phyloP scores from a whole-genome alignment of 2,888 invertebrate genomes.

The Drosophila tripunctata region DNA sequence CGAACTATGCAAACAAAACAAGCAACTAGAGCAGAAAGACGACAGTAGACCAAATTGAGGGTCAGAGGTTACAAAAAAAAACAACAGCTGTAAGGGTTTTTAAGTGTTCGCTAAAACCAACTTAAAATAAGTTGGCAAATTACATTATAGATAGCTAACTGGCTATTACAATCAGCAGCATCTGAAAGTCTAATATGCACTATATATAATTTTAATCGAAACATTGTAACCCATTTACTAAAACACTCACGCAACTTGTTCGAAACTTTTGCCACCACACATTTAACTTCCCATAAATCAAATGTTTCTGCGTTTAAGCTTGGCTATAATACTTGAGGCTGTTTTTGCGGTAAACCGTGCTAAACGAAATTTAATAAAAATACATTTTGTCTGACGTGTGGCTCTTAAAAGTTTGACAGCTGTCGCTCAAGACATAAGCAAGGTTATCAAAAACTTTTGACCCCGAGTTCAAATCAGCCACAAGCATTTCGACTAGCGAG shows the following conservation, averaged over 20 bases:
- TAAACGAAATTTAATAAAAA: constrained; percentile 18
- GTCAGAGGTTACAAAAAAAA: neutral
- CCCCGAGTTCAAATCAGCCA: constrained; percentile 3
- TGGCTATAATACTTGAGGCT: neutral
- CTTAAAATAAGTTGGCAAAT: neutral
- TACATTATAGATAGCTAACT: neutral
- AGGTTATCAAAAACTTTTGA: constrained; percentile 19
- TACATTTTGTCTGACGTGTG: constrained; percentile 8
- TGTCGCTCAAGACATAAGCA: constrained; percentile 22
- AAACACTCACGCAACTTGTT: neutral
- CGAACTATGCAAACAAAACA: constrained; percentile 46
- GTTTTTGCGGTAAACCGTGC: neutral
- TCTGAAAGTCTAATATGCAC: neutral
- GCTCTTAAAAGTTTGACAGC: constrained; percentile 30
- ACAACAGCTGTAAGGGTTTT: constrained; percentile 11
- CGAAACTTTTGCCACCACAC: neutral
- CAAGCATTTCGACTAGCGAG: neutral
- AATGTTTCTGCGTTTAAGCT: constrained; percentile 4
- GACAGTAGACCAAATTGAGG: constrained; percentile 23
- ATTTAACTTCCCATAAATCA: constrained; percentile 1
- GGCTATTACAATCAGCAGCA: neutral
- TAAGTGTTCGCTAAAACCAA: neutral
- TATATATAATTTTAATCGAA: neutral
- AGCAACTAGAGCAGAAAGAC: constrained; percentile 28
- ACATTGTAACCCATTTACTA: neutral